Conservation (phyloP, 2,888 invertebrate species). For the Eurytoma adleriae region DNA sequence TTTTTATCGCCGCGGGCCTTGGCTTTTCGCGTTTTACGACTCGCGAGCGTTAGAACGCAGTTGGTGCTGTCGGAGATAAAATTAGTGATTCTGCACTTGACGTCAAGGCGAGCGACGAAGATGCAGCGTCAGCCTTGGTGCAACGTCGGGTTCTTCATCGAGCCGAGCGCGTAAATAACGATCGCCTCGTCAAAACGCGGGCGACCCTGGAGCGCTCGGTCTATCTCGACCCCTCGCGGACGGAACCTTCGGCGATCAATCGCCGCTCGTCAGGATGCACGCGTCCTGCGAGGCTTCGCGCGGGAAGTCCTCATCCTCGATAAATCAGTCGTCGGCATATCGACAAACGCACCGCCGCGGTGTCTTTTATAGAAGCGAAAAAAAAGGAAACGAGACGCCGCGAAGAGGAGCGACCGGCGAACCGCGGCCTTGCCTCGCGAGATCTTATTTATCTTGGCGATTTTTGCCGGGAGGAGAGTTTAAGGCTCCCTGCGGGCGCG, state of each 20-base stretch:
- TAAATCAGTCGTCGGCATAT: neutral
- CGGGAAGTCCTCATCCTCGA: neutral
- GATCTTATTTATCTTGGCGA: conserved; percentile 26
- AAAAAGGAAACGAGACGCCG: neutral
- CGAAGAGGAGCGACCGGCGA: neutral
- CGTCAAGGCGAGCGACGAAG: no score
- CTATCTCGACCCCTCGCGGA: no score
- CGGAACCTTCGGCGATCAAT: neutral
- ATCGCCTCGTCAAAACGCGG: no score
- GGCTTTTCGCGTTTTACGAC: no score
- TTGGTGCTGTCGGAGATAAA: no score
- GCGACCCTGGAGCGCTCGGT: no score
- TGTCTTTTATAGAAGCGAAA: conserved; percentile 3
- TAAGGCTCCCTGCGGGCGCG: conserved; percentile 25
- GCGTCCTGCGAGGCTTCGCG: neutral
- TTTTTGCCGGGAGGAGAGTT: conserved; percentile 8
- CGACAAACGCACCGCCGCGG: neutral
- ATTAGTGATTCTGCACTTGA: no score
- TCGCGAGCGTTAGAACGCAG: no score
- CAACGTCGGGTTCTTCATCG: no score
- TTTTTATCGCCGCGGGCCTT: no score
- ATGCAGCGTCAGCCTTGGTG: no score
- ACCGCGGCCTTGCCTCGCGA: conserved; percentile 9
- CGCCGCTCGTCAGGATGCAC: neutral
- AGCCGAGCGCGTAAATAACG: no score